These are phyloP conservation scores for Umimayanthus kanabou DNA, from an alignment of 92 coral and sea anemone species.

Conservation along the genomic window DNA sequence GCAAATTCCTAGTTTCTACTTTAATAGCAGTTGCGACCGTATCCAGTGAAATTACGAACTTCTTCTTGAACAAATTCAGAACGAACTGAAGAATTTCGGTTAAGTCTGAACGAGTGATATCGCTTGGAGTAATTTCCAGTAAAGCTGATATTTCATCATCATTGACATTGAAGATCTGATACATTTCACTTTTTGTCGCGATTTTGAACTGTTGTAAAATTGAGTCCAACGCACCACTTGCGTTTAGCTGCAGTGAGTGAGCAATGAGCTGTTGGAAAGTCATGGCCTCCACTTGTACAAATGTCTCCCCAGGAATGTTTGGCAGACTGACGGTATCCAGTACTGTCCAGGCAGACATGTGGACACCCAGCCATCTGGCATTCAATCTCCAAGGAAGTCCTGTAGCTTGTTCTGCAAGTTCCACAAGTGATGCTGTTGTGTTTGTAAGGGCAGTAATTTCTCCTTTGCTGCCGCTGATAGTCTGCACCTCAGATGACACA, in stretches of 20 bases:
- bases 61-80: neutral
- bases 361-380: conserved; percentile 52
- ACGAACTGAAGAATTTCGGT: conserved; percentile 19
- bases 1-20: conserved; percentile 17
- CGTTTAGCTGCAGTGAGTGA: conserved; percentile 6
- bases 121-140: conserved; percentile 25
- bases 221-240: conserved; percentile 8
- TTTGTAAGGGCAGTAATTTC: conserved; percentile 1
- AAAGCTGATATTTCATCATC: conserved; percentile 48
- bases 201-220: neutral
- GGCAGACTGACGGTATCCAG: neutral
- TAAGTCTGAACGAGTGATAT: conserved; percentile 6
- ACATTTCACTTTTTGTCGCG: conserved; percentile 42
- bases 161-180: conserved; percentile 46
- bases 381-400: conserved; percentile 68
- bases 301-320: conserved; percentile 30
- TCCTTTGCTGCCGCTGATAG: conserved; percentile 39
- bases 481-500: conserved; percentile 42
- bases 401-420: conserved; percentile 56
- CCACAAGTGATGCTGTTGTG: conserved; percentile 50
- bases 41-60: conserved; percentile 31
- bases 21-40: conserved; percentile 19
- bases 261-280: conserved; percentile 10
- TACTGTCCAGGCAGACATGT: conserved; percentile 60
- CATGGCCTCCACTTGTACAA: conserved; percentile 33